These are phyloP conservation scores for Molanna angustata DNA, from an alignment of 2,888 invertebrate genomes.

Conservation along the genomic window DNA sequence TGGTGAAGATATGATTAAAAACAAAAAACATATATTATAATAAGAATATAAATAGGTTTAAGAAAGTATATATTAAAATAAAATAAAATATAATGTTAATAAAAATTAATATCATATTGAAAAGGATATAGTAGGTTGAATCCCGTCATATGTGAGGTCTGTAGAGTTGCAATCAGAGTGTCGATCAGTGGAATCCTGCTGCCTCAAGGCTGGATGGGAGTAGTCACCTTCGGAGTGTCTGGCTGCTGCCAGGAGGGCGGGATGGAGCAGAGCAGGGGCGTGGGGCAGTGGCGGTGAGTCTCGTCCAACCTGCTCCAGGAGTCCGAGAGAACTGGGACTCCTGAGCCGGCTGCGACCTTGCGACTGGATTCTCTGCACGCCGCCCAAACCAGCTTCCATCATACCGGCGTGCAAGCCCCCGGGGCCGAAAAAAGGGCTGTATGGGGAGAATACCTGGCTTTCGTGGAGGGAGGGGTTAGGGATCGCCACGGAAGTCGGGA, in stretches of 20 bases:
- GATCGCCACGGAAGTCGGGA: slow-evolving; percentile 95
- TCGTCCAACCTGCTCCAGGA: slow-evolving; percentile 59
- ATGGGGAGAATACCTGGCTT: slow-evolving; percentile 90
- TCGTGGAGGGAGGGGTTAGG: slow-evolving; percentile 94
- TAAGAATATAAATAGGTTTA: too few species aligned
- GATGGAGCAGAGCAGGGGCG: slow-evolving; percentile 82
- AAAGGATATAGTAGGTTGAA: slow-evolving; percentile 97
- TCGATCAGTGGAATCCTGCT: slow-evolving; percentile 80
- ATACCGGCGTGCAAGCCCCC: slow-evolving; percentile 43
- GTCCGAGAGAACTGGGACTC: slow-evolving; percentile 64
- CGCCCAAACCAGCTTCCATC: slow-evolving; percentile 30
- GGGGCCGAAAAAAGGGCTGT: slow-evolving; percentile 83
- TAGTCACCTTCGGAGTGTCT: slow-evolving; percentile 83
- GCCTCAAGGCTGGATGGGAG: slow-evolving; percentile 48
- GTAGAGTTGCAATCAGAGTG: slow-evolving; percentile 90
- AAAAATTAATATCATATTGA: slow-evolving; percentile 55
- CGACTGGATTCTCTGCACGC: slow-evolving; percentile 29
- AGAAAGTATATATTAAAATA: too few species aligned
- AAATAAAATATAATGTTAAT: too few species aligned
- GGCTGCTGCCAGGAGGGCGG: slow-evolving; percentile 78
- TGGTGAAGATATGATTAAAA: too few species aligned
- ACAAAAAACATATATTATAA: too few species aligned
- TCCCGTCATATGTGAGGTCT: slow-evolving; percentile 87
- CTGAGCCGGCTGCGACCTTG: slow-evolving; percentile 40
- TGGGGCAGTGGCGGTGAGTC: slow-evolving; percentile 84